These are phyloP conservation scores for Cataglyphis altisquamis DNA, from an alignment of 2,888 invertebrate genomes.

Conservation along the genomic window DNA sequence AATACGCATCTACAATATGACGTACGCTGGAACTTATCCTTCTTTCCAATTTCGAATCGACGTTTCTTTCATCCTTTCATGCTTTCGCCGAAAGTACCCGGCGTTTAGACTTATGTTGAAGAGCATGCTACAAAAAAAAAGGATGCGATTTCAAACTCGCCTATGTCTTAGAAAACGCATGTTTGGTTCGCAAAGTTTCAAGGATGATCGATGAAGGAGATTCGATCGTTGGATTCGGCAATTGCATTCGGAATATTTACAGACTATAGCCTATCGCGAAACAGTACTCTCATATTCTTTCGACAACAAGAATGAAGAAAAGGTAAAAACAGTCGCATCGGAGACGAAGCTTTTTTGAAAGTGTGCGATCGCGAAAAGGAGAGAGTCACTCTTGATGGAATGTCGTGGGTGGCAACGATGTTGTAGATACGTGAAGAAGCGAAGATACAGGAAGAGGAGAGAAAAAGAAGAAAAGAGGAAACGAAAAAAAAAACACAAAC, in stretches of 20 bases:
- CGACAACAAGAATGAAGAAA: conserved; percentile 9
- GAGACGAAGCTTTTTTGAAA: conserved; percentile 42
- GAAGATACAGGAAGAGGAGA: conserved; percentile 27
- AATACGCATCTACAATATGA: not conserved
- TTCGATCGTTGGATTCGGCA: not conserved
- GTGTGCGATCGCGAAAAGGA: conserved; percentile 30
- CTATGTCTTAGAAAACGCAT: conserved; percentile 1
- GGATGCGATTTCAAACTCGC: not conserved
- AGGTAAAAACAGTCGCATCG: not conserved
- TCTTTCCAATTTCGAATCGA: not conserved
- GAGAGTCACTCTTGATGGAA: conserved; percentile 28
- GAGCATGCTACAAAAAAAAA: not conserved
- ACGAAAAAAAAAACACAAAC: conserved; percentile 29
- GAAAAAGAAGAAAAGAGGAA: conserved; percentile 4
- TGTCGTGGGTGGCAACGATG: conserved; percentile 28
- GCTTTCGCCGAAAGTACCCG: not conserved
- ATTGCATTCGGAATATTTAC: conserved; percentile 18
- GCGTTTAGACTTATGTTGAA: not conserved
- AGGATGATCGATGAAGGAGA: conserved; percentile 7
- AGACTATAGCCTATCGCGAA: not conserved
- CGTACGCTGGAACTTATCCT: not conserved
- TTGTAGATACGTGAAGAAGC: conserved; percentile 62
- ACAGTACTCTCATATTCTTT: not conserved
- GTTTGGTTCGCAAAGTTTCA: not conserved
- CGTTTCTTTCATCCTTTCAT: not conserved